Base-by-base conservation (phyloP, 1,140 invertebrate species). In the Tetragonula clypearis region DNA sequence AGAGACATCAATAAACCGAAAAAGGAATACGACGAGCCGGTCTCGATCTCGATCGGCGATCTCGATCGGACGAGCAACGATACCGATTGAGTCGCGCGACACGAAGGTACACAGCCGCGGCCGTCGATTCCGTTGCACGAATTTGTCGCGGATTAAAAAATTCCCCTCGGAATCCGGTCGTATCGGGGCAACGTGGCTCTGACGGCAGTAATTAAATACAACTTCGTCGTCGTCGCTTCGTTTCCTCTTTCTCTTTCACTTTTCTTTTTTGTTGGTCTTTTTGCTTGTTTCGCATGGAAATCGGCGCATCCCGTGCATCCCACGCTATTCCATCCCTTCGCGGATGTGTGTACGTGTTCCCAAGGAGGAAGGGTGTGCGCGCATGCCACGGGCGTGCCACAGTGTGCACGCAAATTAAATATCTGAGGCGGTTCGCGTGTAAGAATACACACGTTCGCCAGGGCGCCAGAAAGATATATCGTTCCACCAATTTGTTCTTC, bases 401-500 rank as follows among this genome's bases (percentile, higher is more conserved):
- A 49, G 83, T 88, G 88, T 88, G 90, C 92, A 93, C 91, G 91
- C 92, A 88, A 92, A 93, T 94, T 92, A 92, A 94, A 93, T 94
- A 94, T 94, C 92, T 66, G 69, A 60, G 84, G 68, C 89, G 84
- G 87, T 92, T 92, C 90, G 91, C 89, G 92, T 92, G 92, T 90
- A 91, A 90, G 85, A 91, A 91, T 92, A 91, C 87, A 91, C 91
- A 90, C 89, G 85, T 92, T 76, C 90, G 79, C 84, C 87, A 85
- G 90, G 92, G 92, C 90, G 92, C 86, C 91, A 91, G 90, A 88
- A 93, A 93, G 93, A 94, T 93, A 93, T 93, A 94, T 93, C 91
- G 91, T 82, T 87, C 83, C 85, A 88, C 92, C 93, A 95, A 95
- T 95, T 95, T 94, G 92, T 91, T 92, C 92, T 92, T 89, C 91